Evolutionary conservation across 1,140 invertebrate species (phyloP).

Genomic region (Cotesia typhae): DNA sequence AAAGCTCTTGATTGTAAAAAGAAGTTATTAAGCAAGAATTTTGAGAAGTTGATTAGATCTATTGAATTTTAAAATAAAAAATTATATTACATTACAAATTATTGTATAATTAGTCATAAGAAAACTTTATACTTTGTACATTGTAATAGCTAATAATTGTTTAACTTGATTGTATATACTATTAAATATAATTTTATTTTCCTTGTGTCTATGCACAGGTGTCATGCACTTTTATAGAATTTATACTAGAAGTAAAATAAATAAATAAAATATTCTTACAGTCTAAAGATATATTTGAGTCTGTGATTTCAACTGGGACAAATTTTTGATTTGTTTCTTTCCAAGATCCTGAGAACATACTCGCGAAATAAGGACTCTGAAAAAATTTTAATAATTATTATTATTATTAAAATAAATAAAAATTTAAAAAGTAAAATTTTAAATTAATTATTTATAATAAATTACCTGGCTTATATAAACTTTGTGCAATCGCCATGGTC

Average conservation of each 20-base stretch:
- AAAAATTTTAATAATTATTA: conserved; percentile 44
- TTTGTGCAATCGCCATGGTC: conserved; percentile 81
- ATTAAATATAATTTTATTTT: no score
- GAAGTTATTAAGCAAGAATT: no score
- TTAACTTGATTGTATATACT: no score
- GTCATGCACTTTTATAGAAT: conserved; percentile 2
- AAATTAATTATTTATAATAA: no score
- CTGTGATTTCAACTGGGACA: conserved; percentile 77
- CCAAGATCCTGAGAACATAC: conserved; percentile 88
- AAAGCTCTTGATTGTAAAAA: no score
- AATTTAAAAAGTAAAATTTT: conserved; percentile 13
- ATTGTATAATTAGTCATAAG: no score
- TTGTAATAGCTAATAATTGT: no score
- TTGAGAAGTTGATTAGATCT: no score
- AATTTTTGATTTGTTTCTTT: conserved; percentile 75
- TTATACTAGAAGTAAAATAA: neutral
- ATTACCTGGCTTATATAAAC: conserved; percentile 77
- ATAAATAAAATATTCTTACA: conserved; percentile 63
- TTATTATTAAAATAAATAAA: conserved; percentile 17
- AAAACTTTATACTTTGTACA: no score
- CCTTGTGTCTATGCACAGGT: neutral
- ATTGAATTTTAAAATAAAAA: no score
- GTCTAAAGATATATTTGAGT: conserved; percentile 77
- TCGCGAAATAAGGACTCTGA: conserved; percentile 82
- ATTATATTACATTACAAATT: no score